These are phyloP conservation scores for Bombus fervidus DNA, from an alignment of 1,140 invertebrate species.

Conservation along the genomic window DNA sequence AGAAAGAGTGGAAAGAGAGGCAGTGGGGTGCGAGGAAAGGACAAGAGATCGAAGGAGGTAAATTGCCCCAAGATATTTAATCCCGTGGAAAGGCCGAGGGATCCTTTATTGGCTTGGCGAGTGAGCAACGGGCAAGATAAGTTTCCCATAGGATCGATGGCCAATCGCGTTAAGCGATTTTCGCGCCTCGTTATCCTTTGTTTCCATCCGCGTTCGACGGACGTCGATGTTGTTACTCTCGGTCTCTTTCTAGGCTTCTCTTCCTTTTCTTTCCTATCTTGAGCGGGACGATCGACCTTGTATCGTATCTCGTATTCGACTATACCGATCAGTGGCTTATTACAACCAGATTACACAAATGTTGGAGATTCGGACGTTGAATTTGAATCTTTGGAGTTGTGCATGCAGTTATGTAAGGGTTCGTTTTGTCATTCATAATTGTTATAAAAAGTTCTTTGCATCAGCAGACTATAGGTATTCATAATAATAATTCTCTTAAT, in stretches of 20 bases:
- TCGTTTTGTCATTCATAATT: too few species aligned
- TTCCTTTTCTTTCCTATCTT: conserved; percentile 12
- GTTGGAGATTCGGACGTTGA: too few species aligned
- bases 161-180: conserved; percentile 79
- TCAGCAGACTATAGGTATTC: too few species aligned
- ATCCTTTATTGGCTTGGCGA: conserved; percentile 79
- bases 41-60: conserved; percentile 66
- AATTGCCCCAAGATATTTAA: conserved; percentile 81
- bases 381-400: too few species aligned
- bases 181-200: conserved; percentile 81
- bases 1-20: conserved; percentile 43
- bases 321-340: too few species aligned
- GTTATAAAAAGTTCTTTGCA: too few species aligned
- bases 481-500: too few species aligned
- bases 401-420: too few species aligned
- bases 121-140: conserved; percentile 76
- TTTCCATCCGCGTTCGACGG: conserved; percentile 68
- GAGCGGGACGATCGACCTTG: conserved; percentile 36
- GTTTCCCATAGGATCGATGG: conserved; percentile 75
- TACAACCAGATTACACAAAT: not conserved
- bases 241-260: not conserved
- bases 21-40: not conserved
- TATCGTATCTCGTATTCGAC: conserved; percentile 34
- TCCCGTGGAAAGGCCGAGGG: conserved; percentile 73
- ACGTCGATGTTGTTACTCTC: conserved; percentile 31